phyloP scores from a whole-genome alignment of 2,113 vertebrate species.

The Scytalopus superciliaris region DNA sequence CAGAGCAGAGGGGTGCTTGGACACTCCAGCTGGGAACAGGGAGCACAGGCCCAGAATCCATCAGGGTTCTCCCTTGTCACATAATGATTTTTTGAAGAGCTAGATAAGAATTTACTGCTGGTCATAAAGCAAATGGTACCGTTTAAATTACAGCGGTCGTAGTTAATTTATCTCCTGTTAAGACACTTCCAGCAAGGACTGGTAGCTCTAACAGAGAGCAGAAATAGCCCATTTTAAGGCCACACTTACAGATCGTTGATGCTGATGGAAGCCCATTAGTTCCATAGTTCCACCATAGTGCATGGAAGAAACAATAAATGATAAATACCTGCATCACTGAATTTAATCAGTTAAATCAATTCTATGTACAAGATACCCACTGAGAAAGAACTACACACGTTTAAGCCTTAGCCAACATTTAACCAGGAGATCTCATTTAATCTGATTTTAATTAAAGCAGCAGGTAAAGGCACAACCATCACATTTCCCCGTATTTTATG shows the following conservation, averaged over 20 bases:
- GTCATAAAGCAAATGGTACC: not conserved
- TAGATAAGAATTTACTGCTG: not conserved
- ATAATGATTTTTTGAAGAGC: not conserved
- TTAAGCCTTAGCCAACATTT: not conserved
- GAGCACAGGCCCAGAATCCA: not conserved
- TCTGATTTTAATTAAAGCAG: not conserved
- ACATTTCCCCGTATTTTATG: not conserved
- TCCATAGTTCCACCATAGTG: not conserved
- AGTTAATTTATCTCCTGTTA: constrained; percentile 26
- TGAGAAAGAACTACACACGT: not conserved
- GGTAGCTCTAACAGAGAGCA: not conserved
- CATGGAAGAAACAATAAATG: not conserved
- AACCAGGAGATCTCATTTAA: not conserved
- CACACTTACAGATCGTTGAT: not conserved
- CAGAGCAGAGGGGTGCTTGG: too few species aligned
- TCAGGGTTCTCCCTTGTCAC: not conserved
- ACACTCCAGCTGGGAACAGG: not conserved
- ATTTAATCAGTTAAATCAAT: not conserved
- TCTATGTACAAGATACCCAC: not conserved
- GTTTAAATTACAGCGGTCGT: not conserved
- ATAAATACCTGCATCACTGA: not conserved
- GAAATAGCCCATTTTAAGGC: not conserved
- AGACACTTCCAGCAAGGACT: not conserved
- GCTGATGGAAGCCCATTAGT: not conserved
- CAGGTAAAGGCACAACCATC: not conserved